Evolutionary conservation across 2,113 vertebrate genomes (phyloP), one percentile per base, ranked within the genome.

Genomic region (Xenopus laevis): DNA sequence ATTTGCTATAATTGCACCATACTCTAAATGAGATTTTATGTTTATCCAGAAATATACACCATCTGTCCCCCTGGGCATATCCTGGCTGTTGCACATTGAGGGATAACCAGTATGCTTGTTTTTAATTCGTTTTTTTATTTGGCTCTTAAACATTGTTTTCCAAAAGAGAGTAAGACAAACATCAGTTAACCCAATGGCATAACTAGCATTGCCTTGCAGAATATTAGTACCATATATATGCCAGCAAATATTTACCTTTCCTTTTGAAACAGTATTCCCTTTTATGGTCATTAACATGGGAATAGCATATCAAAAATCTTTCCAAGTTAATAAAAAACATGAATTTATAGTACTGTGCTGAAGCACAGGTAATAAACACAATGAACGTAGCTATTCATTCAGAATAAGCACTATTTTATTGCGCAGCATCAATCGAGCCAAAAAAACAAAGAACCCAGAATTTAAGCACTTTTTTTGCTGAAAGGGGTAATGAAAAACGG

Each of bases 91-190:
- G 65, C 27, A 58, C 16, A 20, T 17, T 66, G 13, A 40, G 46
- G 52, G 58, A 27, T 73, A 65, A 47, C 71, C 71, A 66, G 33
- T 66, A 16, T 44, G 53, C 13, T 72, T 72, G 71, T 23, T 65
- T 72, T 72, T 57, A 16, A 72, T 72, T 72, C n/a, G n/a, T n/a
- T 27, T 2, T 65, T 40, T 71, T 72, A 33, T 57, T 64, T 65
- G 71, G 71, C 61, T 15, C 16, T 10, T 16, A 57, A 30, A 27
- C 71, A 17, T 65, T 72, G 47, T 64, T 65, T 72, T 65, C 50
- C 50, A 65, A 53, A 16, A 64, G 17, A 71, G 23, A 57, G 47
- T 13, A 45, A 72, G 60, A 64, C 60, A 64, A 72, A 53, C 46
- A 72, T 55, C 13, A 18, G 30, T 65, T 53, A 16, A 44, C 8